Base-by-base conservation (phyloP, 2,797 vertebrate genomes). In the Ctenochaetus hawaiiensis region DNA sequence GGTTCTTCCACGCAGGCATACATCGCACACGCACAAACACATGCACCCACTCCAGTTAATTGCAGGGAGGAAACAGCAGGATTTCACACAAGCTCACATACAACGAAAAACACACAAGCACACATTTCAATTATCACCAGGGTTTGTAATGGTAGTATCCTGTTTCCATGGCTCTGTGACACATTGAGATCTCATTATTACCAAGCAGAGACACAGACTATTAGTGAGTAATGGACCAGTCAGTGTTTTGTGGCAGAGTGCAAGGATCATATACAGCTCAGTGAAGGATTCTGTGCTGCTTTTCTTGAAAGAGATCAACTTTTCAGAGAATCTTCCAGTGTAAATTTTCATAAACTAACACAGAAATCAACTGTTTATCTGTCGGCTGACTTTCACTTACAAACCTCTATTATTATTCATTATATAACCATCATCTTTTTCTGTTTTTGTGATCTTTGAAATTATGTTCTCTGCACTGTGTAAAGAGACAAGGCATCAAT, bases 101-200 rank as follows among this genome's bases (percentile, higher is more conserved):
- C 67, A 69, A 8, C 74, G 56, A 77, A 69, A 47, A 78, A 67
- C 26, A 77, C 65, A 77, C 59, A 65, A 34, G 13, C 47, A 48
- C 59, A 52, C 49, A 67, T 77, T 79, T 12, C 60, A 54, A 66
- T 86, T 85, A 79, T 83, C 82, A 77, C 48, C 14, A 60, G 62
- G 48, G 53, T 48, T 67, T 79, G n/a, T 47, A 43, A 41, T 43
- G n/a, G 65, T 76, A 63, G 74, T 70, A 74, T 87, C 52, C 68
- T 75, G 78, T 91, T 90, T 84, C 84, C 56, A 88, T 88, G 83
- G 82, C 89, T 91, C 34, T 57, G 26, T 61, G 79, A 82, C 71
- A 75, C 70, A 73, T 14, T 78, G 47, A 75, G 66, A 72, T 82
- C 68, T 82, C 81, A 78, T 83, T 84, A 85, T 69, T 51, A 77